Evolutionary conservation across 2,113 vertebrate species (phyloP).

Genomic region (Burhinus oedicnemus): DNA sequence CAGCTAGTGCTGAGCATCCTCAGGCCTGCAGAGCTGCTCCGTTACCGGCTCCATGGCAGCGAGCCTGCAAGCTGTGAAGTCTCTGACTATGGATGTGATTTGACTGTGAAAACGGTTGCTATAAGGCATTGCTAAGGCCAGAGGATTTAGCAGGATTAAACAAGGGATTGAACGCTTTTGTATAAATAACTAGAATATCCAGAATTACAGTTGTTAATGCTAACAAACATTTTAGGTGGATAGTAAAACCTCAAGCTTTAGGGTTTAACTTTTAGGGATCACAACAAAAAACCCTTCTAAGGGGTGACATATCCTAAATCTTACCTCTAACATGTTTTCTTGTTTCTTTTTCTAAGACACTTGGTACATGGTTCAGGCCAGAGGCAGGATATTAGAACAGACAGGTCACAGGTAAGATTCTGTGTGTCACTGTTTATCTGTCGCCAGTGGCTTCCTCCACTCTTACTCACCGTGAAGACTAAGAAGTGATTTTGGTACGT

Average conservation of each 20-base stretch:
- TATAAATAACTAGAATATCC: conserved; percentile 10
- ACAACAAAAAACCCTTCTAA: not conserved
- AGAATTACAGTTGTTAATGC: conserved; percentile 10
- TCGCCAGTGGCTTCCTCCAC: not conserved
- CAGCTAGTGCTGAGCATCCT: not conserved
- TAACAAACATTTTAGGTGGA: not conserved
- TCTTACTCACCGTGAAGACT: not conserved
- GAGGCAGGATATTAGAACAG: not conserved
- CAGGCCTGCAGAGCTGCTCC: accelerated
- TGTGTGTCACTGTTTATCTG: not conserved
- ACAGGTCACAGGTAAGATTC: not conserved
- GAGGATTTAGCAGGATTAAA: conserved; percentile 40
- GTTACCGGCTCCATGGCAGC: not conserved
- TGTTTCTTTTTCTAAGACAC: not conserved
- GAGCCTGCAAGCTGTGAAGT: not conserved
- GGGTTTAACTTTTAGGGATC: not conserved
- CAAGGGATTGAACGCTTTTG: not conserved
- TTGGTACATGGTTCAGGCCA: not conserved
- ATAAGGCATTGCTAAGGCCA: not conserved
- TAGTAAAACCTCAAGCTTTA: not conserved
- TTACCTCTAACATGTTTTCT: not conserved
- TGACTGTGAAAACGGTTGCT: not conserved
- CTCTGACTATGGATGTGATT: not conserved
- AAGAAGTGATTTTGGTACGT: not conserved
- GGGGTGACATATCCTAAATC: not conserved